Percentiles rank a stretch among this genome's conserved stretches.
Evolutionary conservation across 2,888 invertebrate species (phyloP).

Genomic region (Ephialtes manifestator): DNA sequence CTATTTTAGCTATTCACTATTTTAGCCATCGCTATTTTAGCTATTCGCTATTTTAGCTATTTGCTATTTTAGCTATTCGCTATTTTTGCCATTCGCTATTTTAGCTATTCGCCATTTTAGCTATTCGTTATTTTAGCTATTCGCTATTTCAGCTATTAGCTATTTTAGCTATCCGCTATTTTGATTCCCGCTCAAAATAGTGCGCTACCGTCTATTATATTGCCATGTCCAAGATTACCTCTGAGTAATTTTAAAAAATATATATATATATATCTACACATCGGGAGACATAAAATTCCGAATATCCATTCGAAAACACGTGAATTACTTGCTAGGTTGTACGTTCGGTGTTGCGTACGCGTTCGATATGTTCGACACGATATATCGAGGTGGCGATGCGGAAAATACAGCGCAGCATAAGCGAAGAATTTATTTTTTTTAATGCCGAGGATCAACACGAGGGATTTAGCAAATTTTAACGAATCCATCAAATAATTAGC

Average conservation of each 20-base stretch:
- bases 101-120: too few species aligned
- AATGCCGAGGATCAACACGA: slow-evolving; percentile 2
- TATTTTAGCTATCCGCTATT: too few species aligned
- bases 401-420: background rate
- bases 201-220: background rate
- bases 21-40: too few species aligned
- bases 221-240: background rate
- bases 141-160: too few species aligned
- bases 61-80: too few species aligned
- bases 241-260: background rate
- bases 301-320: slow-evolving; percentile 21
- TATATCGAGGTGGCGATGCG: background rate
- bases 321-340: slow-evolving; percentile 3
- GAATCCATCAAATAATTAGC: slow-evolving; percentile 50
- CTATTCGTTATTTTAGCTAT: too few species aligned
- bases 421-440: background rate
- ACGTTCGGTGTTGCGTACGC: slow-evolving; percentile 8
- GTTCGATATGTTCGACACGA: background rate
- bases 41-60: too few species aligned
- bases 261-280: background rate
- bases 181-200: too few species aligned
- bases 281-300: background rate
- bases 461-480: slow-evolving; percentile 24
- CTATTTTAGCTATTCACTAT: too few species aligned
- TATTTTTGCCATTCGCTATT: too few species aligned